Percentiles rank a stretch among this genome's conserved stretches.
Evolutionary conservation across 2,888 invertebrate species (phyloP).

Genomic region (Molanna angustata): DNA sequence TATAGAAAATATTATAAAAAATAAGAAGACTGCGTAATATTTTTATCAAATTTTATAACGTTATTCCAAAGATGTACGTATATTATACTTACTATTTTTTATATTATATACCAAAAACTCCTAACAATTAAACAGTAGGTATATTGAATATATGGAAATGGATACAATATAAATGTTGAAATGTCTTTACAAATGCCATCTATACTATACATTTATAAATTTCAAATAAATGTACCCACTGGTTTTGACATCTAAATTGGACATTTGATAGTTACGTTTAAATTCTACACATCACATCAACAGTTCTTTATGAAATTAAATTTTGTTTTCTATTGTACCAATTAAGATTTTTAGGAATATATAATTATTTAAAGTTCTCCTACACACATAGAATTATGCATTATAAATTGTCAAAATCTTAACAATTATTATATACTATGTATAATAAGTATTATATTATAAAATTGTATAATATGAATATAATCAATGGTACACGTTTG

Average conservation of each 20-base stretch:
- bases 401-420: conserved; percentile 25
- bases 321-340: conserved; percentile 18
- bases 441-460: conserved; percentile 1
- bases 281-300: conserved; percentile 27
- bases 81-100: too few relatives aligned
- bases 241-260: conserved; percentile 25
- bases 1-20: too few relatives aligned
- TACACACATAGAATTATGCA: conserved; percentile 16
- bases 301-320: conserved; percentile 22
- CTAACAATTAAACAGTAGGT: too few relatives aligned
- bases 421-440: conserved; percentile 18
- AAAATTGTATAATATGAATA: not conserved
- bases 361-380: conserved; percentile 18
- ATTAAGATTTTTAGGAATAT: conserved; percentile 15
- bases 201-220: conserved; percentile 24
- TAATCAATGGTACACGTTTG: not conserved
- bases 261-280: conserved; percentile 23
- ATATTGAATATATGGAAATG: too few relatives aligned
- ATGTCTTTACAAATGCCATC: conserved; percentile 13
- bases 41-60: too few relatives aligned
- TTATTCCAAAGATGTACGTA: too few relatives aligned
- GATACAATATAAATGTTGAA: too few relatives aligned
- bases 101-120: too few relatives aligned
- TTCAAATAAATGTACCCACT: conserved; percentile 17
- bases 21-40: too few relatives aligned